Evolutionary conservation across 2,113 vertebrate species (phyloP).

Genomic region (Anseranas semipalmata): DNA sequence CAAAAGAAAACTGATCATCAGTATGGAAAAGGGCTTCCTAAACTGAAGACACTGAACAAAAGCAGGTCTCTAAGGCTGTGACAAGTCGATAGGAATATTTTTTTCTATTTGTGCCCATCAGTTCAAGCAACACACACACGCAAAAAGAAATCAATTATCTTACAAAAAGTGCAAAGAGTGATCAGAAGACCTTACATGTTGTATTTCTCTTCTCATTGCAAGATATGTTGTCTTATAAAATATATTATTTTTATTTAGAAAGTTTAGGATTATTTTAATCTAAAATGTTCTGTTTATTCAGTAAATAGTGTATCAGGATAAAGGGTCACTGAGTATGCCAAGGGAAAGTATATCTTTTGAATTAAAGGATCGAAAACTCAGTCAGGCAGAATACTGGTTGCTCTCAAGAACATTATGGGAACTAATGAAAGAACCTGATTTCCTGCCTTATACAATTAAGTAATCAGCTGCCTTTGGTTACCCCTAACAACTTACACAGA

Average conservation of each 20-base stretch:
- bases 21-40: background rate
- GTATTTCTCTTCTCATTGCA: background rate
- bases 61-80: background rate
- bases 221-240: background rate
- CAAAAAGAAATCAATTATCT: background rate
- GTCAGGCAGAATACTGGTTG: constrained; percentile 59
- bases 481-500: constrained; percentile 82
- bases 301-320: constrained; percentile 21
- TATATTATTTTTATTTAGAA: background rate
- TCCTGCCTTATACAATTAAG: constrained; percentile 80
- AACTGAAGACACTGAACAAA: background rate
- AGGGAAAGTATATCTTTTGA: constrained; percentile 61
- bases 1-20: background rate
- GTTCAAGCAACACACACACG: background rate
- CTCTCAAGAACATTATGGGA: constrained; percentile 77
- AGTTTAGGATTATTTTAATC: background rate
- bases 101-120: background rate
- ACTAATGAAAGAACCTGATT: constrained; percentile 79
- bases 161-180: background rate
- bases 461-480: constrained; percentile 83
- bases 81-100: background rate
- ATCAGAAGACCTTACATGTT: background rate
- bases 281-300: constrained; percentile 34
- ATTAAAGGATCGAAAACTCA: constrained; percentile 73
- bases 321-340: constrained; percentile 27